These are phyloP conservation scores for Melinaea marsaeus DNA, from an alignment of 2,888 invertebrate genomes.

Conservation along the genomic window DNA sequence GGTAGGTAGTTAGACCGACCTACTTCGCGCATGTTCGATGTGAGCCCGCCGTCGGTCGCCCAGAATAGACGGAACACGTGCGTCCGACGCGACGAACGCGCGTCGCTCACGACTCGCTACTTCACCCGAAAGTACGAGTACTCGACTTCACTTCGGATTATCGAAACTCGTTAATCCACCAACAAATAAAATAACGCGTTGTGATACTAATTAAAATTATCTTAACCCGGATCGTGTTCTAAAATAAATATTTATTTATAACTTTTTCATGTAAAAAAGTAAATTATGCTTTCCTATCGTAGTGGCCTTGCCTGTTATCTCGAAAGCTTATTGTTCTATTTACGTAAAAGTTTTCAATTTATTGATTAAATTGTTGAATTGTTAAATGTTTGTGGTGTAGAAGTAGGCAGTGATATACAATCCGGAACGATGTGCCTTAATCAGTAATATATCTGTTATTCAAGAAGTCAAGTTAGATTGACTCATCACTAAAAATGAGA, in stretches of 20 bases:
- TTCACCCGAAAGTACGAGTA: constrained; percentile 24
- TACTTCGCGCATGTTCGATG: constrained; percentile 70
- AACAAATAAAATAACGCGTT: constrained; percentile 33
- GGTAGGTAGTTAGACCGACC: constrained; percentile 61
- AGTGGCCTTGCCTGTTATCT: constrained; percentile 67
- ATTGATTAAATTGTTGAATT: constrained; percentile 25
- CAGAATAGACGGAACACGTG: constrained; percentile 77
- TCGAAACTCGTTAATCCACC: constrained; percentile 13
- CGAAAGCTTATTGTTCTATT: constrained; percentile 47
- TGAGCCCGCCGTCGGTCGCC: constrained; percentile 54
- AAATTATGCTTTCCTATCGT: constrained; percentile 51
- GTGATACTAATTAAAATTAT: constrained; percentile 29
- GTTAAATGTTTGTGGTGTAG: constrained; percentile 37
- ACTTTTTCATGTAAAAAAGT: constrained; percentile 44
- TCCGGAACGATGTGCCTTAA: constrained; percentile 68
- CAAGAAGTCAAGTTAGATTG: constrained; percentile 41
- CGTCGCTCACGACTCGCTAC: constrained; percentile 35
- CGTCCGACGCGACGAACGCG: constrained; percentile 63
- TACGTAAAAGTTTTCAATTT: constrained; percentile 27
- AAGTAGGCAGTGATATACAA: constrained; percentile 20
- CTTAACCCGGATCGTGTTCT: constrained; percentile 31
- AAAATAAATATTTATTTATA: constrained; percentile 47
- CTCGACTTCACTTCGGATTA: neutral
- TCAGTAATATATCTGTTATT: constrained; percentile 47
- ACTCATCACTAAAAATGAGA: constrained; percentile 56